Base-by-base conservation (phyloP, 2,113 vertebrate genomes). In the Calcarius ornatus region DNA sequence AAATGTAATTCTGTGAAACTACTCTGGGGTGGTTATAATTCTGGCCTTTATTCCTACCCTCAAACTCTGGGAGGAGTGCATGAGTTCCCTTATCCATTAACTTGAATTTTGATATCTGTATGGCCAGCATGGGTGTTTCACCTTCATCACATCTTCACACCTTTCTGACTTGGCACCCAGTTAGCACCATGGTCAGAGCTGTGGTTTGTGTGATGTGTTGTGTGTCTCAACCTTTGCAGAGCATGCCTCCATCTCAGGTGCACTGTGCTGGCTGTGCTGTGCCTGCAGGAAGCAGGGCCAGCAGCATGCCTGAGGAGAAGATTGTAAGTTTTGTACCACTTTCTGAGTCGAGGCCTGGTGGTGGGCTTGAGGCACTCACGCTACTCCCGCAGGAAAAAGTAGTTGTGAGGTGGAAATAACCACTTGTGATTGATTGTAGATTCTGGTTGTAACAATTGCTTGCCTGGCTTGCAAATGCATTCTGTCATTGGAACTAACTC, bases 141-240 rank as follows among this genome's bases (percentile, higher is more conserved):
- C 81, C 30, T 65, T 66, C 47, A 9, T 63, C 15, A 3, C 10
- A 5, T 53, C 51, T 13, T 68, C 18, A 9, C 48, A 53, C 79
- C 87, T 86, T 88, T 75, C 94, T 97, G 88, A 95, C 81, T 11
- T 61, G 84, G 90, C 97, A 82, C 4, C 11, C 50, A 2, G 65
- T 88, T 60, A 65, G 64, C 25, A 10, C 79, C 24, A 15, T 96
- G 60, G 69, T 81, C 63, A 9, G 54, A 84, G 84, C 88, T 82
- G 84, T 76, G 90, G 80, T 80, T 92, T 96, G 95, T 97, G 97
- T 98, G 97, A 98, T 98, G 96, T 97, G 98, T 98, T 98, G 93
- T 97, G 97, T 98, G 97, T 98, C 98, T 98, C 95, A 98, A 98
- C 98, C 98, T 98, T 99, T 98, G 97, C 99, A 99, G 99, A 99